phyloP scores from a whole-genome alignment of 2,888 invertebrate species.

The Acrocyrtus sp. region DNA sequence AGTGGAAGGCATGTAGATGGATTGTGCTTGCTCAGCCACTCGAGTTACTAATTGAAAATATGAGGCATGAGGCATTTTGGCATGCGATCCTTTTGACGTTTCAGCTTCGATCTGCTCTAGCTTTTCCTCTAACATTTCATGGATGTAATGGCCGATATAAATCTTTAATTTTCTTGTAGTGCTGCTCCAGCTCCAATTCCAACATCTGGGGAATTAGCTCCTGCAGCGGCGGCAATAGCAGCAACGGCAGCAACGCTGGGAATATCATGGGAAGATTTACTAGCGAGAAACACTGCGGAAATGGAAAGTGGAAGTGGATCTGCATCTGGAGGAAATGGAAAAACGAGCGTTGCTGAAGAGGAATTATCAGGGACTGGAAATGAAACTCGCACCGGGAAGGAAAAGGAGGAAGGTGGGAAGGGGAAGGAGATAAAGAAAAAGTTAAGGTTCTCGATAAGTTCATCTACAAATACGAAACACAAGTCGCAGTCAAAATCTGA shows the following conservation, averaged over 20 bases:
- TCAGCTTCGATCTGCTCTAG: no score
- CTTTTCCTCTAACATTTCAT: no score
- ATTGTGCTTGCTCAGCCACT: no score
- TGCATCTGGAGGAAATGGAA: not conserved
- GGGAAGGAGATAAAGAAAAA: not conserved
- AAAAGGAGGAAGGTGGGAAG: not conserved
- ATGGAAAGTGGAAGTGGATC: not conserved
- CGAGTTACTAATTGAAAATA: no score
- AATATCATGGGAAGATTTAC: no score
- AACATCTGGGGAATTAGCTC: no score
- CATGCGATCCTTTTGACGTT: no score
- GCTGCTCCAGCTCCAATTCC: not conserved
- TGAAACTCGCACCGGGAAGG: not conserved
- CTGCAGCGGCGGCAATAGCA: no score
- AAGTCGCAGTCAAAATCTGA: not conserved
- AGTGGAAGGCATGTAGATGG: no score
- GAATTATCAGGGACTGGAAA: not conserved
- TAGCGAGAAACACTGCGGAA: not conserved
- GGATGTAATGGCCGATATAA: no score
- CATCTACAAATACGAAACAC: not conserved
- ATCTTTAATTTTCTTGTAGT: not conserved
- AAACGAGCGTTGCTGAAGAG: not conserved
- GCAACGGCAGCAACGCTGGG: no score
- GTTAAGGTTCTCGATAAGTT: not conserved
- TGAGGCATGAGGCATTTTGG: no score